Percentiles rank a stretch among this genome's conserved stretches.
Evolutionary conservation across 2,797 vertebrate species (phyloP).

Genomic region (Pelodytes ibericus): DNA sequence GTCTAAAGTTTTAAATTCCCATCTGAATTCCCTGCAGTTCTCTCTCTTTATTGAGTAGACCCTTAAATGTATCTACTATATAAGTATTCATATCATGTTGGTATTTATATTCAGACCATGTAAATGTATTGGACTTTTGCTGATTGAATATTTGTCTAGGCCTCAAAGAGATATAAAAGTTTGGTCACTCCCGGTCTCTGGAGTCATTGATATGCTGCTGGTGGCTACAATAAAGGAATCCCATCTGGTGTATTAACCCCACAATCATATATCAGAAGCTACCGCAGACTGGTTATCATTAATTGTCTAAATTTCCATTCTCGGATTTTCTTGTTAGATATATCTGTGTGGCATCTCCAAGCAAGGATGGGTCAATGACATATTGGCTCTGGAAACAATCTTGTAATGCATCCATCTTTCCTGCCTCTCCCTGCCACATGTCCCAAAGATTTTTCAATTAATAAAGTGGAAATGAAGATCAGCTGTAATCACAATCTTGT

Average conservation of each 20-base stretch:
- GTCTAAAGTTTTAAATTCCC: too few relatives aligned
- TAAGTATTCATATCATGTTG: too few relatives aligned
- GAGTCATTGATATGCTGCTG: constrained; percentile 24
- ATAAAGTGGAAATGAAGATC: constrained; percentile 54
- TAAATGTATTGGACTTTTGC: too few relatives aligned
- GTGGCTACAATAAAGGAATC: constrained; percentile 26
- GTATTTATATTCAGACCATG: too few relatives aligned
- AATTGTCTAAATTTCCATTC: constrained; percentile 37
- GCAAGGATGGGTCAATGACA: constrained; percentile 19
- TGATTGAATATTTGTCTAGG: too few relatives aligned
- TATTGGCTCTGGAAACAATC: constrained; percentile 47
- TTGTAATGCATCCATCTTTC: constrained; percentile 41
- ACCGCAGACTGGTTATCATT: constrained; percentile 4
- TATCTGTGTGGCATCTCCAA: neutral
- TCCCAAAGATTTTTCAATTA: constrained; percentile 54
- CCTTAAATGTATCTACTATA: too few relatives aligned
- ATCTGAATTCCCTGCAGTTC: too few relatives aligned
- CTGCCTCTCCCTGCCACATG: constrained; percentile 45
- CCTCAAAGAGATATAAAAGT: too few relatives aligned
- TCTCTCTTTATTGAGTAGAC: too few relatives aligned
- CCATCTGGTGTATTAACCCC: constrained; percentile 36
- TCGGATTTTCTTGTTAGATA: constrained; percentile 25
- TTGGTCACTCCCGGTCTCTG: too few relatives aligned
- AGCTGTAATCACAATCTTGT: constrained; percentile 52
- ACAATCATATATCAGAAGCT: constrained; percentile 40